Conservation (phyloP, 1,140 invertebrate genomes). For the Brachionus calyciflorus region DNA sequence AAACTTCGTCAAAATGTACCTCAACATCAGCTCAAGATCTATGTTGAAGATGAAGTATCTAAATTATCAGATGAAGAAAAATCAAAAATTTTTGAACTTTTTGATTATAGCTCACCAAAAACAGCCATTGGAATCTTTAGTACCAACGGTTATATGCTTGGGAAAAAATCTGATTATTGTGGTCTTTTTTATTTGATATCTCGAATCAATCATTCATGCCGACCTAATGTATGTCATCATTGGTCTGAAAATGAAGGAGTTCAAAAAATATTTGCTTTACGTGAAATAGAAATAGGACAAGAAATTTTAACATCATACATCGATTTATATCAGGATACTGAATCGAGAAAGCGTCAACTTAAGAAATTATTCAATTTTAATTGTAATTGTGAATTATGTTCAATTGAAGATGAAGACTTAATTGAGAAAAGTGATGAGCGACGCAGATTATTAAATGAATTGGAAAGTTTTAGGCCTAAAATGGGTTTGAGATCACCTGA, state of each 20-base stretch:
- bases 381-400: conserved; percentile 2
- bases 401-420: neutral
- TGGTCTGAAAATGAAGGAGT: conserved; percentile 1
- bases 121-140: conserved; percentile 4
- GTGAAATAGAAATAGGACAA: neutral
- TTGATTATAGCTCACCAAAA: neutral
- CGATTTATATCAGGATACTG: neutral
- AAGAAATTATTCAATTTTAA: neutral
- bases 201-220: neutral
- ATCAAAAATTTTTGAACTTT: neutral
- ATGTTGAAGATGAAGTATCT: neutral
- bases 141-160: conserved; percentile 11
- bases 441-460: neutral
- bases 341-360: neutral
- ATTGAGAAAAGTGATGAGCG: neutral
- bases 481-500: neutral
- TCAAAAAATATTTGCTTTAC: neutral
- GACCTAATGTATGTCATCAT: neutral
- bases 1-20: neutral
- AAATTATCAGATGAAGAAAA: neutral
- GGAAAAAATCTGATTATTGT: neutral
- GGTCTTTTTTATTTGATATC: neutral
- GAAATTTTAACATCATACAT: conserved; percentile 11
- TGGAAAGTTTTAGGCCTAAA: neutral
- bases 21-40: too few relatives aligned